Evolutionary conservation across 2,113 vertebrate genomes (phyloP), one percentile per base, ranked within the genome.

Genomic region (Cairina moschata): DNA sequence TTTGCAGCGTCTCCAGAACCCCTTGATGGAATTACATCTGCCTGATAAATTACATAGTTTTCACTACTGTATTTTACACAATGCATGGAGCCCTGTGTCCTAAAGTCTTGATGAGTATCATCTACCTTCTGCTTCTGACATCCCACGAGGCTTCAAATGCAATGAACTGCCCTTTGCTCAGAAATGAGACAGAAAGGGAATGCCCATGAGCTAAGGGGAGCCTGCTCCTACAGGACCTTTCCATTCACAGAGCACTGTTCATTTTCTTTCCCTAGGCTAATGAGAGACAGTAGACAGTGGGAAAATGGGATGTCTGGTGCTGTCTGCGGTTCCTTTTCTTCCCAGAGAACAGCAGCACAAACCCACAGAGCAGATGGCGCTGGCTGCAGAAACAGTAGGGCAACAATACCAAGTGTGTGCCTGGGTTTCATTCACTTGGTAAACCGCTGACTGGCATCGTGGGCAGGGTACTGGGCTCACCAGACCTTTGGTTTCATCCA

Each of bases 1-100:
- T 94, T 96, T 95, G 87, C 90, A 93, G 73, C 26, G 8, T 96
- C 69, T 86, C 96, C 95, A 95, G 95, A 95, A 90, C 32, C 65
- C 86, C 92, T 81, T 68, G 60, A 92, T 78, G 86, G 85, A 93
- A 96, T 96, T 95, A 95, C 69, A 91, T 90, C 76, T 75, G 79
- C 76, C 86, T 94, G 93, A 94, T 78, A 90, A 91, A 94, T 94
- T 69, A 80, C 17, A 81, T 17, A 46, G 68, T 88, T 95, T 93
- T 78, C 85, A 91, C 79, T 86, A 77, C 36, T 15, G 73, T 56
- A n/a, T 86, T 96, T 91, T 88, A 94, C 83, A 83, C 68, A 60
- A 59, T 5, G 44, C 2, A 4, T 22, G 67, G 78, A 86, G n/a
- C 36, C 55, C 55, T 60, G 34, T 15, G 44, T 86, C 85, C 76